A percentile compares a stretch with the other conserved stretches of the same genome.
Conservation (phyloP, 1,140 invertebrate species). For the Sipha flava region DNA sequence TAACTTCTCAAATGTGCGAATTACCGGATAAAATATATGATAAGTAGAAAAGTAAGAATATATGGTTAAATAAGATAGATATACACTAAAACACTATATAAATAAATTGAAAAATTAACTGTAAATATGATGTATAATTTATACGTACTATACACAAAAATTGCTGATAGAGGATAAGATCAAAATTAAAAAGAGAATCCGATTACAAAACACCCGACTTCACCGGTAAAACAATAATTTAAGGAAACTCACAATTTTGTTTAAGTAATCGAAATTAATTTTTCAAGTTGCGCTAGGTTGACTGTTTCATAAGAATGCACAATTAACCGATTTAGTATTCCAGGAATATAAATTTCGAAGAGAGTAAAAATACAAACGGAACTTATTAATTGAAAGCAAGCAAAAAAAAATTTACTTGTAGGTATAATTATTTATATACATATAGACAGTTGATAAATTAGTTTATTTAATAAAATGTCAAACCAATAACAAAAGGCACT, state of each 20-base stretch:
- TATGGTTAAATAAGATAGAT: too few species aligned
- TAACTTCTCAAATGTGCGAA: too few species aligned
- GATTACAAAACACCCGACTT: not conserved
- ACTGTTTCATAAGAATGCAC: not conserved
- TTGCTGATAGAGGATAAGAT: not conserved
- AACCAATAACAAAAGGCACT: too few species aligned
- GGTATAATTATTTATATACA: too few species aligned
- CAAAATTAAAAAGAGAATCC: not conserved
- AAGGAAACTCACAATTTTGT: conserved; percentile 10
- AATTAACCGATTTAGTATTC: conserved; percentile 10
- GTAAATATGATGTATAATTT: too few species aligned
- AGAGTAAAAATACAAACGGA: not conserved
- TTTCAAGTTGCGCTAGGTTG: not conserved
- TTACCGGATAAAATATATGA: too few species aligned
- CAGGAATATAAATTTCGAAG: not conserved
- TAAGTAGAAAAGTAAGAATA: too few species aligned
- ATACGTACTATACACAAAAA: too few species aligned
- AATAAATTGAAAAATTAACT: too few species aligned
- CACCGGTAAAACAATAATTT: not conserved
- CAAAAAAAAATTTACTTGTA: not conserved
- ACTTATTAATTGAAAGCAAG: not conserved
- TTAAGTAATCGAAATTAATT: not conserved
- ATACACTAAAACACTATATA: too few species aligned
- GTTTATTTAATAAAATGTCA: too few species aligned
- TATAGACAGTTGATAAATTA: too few species aligned